Evolutionary conservation across 2,888 invertebrate genomes (phyloP).

Genomic region (Andrena bicolor): DNA sequence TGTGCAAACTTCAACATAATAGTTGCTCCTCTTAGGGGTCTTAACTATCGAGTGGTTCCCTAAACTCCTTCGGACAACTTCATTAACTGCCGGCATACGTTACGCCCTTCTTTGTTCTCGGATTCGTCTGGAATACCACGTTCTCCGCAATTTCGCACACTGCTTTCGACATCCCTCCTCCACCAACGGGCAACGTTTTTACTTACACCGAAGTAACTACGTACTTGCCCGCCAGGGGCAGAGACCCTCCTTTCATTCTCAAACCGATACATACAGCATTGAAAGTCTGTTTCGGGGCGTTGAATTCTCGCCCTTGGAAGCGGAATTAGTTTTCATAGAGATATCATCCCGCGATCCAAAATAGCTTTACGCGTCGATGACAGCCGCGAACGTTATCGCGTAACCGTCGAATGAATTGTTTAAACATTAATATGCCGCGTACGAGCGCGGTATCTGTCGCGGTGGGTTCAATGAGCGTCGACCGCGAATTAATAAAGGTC

Average conservation of each 20-base stretch:
- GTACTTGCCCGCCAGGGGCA: not conserved
- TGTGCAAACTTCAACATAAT: slow-evolving; percentile 76
- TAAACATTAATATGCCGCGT: slow-evolving; percentile 29
- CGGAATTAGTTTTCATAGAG: too few species aligned
- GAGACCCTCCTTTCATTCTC: not conserved
- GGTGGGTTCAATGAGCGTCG: slow-evolving; percentile 15
- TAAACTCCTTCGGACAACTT: slow-evolving; percentile 67
- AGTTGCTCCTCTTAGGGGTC: slow-evolving; percentile 73
- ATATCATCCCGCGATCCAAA: slow-evolving; percentile 5
- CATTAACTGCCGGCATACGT: slow-evolving; percentile 66
- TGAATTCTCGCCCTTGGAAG: too few species aligned
- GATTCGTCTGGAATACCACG: slow-evolving; percentile 27
- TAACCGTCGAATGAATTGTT: slow-evolving; percentile 36
- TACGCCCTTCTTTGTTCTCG: slow-evolving; percentile 56
- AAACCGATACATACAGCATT: too few species aligned
- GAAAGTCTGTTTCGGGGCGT: too few species aligned
- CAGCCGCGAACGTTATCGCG: slow-evolving; percentile 14
- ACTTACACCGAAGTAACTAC: slow-evolving; percentile 1
- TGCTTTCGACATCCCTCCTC: not conserved
- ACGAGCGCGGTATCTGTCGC: slow-evolving; percentile 1
- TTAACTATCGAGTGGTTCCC: slow-evolving; percentile 74
- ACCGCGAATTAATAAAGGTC: slow-evolving; percentile 55
- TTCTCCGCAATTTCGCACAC: slow-evolving; percentile 20
- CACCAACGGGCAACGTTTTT: not conserved
- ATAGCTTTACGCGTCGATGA: not conserved